phyloP scores from a whole-genome alignment of 2,113 vertebrate species.

The Gulo gulo region DNA sequence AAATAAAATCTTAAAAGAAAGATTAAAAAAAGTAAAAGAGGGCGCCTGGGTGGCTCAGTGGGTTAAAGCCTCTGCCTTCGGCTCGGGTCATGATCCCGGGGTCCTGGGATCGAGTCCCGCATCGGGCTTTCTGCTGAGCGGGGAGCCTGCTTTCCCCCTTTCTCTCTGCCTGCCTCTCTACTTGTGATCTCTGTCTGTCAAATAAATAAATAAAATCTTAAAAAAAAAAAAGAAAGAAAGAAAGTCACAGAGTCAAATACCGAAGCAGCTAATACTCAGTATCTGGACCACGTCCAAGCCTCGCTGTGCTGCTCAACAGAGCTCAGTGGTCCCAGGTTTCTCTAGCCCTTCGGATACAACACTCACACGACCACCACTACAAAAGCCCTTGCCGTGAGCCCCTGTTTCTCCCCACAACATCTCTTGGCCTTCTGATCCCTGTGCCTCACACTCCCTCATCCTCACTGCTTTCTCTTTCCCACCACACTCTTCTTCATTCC shows the following conservation, averaged over 20 bases:
- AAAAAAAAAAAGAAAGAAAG: neutral
- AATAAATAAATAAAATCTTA: neutral
- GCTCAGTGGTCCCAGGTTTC: neutral
- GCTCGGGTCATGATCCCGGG: too few species aligned
- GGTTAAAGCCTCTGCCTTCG: too few species aligned
- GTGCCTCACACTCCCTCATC: neutral
- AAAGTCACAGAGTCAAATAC: neutral
- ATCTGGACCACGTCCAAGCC: accelerated
- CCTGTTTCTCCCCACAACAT: neutral
- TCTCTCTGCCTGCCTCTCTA: too few species aligned
- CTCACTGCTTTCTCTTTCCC: neutral
- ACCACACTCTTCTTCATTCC: neutral
- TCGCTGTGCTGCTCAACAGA: neutral
- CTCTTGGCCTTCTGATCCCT: neutral
- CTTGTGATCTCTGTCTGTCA: too few species aligned
- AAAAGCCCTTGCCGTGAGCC: neutral
- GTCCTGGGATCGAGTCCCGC: too few species aligned
- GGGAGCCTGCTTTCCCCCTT: too few species aligned
- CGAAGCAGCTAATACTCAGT: neutral
- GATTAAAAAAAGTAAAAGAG: too few species aligned
- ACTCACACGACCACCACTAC: neutral
- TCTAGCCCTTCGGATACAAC: too few species aligned
- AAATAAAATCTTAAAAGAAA: neutral
- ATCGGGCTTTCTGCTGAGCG: too few species aligned
- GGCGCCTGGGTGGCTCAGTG: too few species aligned